Evolutionary conservation across 2,888 invertebrate genomes (phyloP), one percentile per base, ranked within the genome.

Genomic region (Euplagia quadripunctaria): DNA sequence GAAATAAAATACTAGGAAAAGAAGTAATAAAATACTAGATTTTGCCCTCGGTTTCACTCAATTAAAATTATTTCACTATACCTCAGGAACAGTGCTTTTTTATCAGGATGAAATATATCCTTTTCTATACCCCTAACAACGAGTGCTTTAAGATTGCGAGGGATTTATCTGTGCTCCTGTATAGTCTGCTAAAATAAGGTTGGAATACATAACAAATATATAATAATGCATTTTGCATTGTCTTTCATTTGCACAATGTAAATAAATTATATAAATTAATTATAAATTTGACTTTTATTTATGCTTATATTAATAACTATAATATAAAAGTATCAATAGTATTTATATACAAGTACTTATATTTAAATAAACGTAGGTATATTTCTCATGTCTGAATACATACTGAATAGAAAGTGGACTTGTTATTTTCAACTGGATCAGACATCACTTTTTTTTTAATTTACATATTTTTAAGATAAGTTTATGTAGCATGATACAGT

Each of bases 211-310:
- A n/a, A n/a, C n/a, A n/a, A n/a, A n/a, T n/a, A n/a, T n/a, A 9
- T n/a, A 9, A 4, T 55, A 9, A 6, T 55, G 11, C n/a, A n/a
- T 55, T 9, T n/a, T n/a, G 7, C 9, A 55, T 55, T n/a, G 11
- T 55, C 1, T n/a, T 17, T 55, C 1, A 55, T 55, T 8, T 55
- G 9, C n/a, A 11, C 4, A 58, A 61, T 41, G 68, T 68, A 75
- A 82, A 78, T 79, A 77, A 81, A 78, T 72, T 20, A 58, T 4
- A 12, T 41, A 66, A 68, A 64, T 66, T 20, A 67, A 77, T 76
- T 81, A 82, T 78, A 83, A 83, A 81, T 81, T 83, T 81, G 80
- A 76, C 75, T 82, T 85, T 71, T 71, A 80, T 80, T 82, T 76
- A 70, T 74, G 51, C 74, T 81, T 76, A 78, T 46, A n/a, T 73